Percentiles rank a stretch among this genome's conserved stretches.
These are phyloP conservation scores for Temnopleurus reevesii DNA, from an alignment of 53 echinoderm and acorn worm species.

Conservation along the genomic window DNA sequence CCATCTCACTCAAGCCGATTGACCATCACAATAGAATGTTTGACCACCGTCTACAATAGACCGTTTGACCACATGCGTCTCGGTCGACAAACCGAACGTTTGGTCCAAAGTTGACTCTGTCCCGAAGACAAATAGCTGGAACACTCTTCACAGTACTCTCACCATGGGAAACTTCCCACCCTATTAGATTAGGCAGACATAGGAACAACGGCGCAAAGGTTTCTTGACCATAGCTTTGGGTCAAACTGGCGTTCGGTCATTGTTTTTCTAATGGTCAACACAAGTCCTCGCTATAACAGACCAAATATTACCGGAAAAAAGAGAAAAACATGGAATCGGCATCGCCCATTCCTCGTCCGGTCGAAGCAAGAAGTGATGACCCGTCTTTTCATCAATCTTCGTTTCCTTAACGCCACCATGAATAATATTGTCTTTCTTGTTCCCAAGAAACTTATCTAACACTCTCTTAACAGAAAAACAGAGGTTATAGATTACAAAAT, in stretches of 20 bases:
- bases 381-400: no score
- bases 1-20: neutral
- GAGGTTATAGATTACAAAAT: no score
- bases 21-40: neutral
- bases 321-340: no score
- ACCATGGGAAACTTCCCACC: constrained; percentile 27
- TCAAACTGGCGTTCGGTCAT: neutral
- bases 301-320: no score
- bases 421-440: no score
- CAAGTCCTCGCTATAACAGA: neutral
- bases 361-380: no score
- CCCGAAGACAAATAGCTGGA: neutral
- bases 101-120: constrained; percentile 8
- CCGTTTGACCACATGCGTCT: neutral
- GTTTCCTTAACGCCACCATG: no score
- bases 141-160: neutral
- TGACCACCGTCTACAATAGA: neutral
- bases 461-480: no score
- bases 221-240: neutral
- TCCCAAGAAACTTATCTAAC: no score
- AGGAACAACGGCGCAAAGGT: neutral
- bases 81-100: neutral
- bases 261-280: neutral
- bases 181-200: neutral
- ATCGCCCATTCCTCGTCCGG: no score